Percentiles rank a stretch among this genome's conserved stretches.
Conservation (phyloP, 2,888 invertebrate genomes). For the Disparrhopalites patrizii region DNA sequence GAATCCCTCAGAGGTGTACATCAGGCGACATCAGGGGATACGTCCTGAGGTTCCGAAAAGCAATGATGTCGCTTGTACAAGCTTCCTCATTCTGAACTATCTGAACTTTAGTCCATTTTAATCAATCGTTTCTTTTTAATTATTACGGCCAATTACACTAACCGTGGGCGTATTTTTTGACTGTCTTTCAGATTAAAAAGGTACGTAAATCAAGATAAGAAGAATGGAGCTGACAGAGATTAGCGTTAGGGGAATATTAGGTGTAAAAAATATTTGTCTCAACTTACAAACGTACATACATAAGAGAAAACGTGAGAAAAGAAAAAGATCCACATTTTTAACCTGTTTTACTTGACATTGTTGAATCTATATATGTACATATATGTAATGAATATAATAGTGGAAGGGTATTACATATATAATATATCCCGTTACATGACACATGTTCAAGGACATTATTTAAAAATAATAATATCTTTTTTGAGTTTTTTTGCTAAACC, state of each 20-base stretch:
- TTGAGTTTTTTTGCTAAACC: no score
- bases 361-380: no score
- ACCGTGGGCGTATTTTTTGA: no score
- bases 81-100: not conserved
- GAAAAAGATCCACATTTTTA: not conserved
- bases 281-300: not conserved
- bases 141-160: not conserved
- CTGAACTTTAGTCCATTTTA: not conserved
- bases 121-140: not conserved
- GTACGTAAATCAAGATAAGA: constrained; percentile 25
- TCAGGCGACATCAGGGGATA: no score
- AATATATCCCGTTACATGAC: no score
- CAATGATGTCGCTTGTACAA: no score
- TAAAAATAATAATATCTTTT: no score
- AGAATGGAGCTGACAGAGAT: constrained; percentile 9
- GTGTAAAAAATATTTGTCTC: not conserved
- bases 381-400: no score
- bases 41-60: no score
- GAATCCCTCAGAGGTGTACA: no score
- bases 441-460: no score
- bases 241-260: constrained; percentile 6
- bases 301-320: not conserved
- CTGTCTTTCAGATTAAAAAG: constrained; percentile 27
- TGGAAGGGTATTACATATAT: no score
- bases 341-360: not conserved